Conservation (phyloP, 2,888 invertebrate genomes). For the Spilarctia lutea region DNA sequence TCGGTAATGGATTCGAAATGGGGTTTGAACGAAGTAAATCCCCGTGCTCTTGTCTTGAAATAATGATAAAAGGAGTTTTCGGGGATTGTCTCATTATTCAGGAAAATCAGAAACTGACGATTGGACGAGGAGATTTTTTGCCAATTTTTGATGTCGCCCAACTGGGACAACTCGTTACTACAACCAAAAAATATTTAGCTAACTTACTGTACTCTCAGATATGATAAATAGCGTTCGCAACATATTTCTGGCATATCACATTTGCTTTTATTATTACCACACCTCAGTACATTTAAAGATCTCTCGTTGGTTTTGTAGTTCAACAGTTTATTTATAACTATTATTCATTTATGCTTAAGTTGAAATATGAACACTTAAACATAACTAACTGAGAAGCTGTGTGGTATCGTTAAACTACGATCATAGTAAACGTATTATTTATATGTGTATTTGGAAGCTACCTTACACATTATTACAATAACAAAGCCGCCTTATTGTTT, state of each 20-base stretch:
- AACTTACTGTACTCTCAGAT: neutral
- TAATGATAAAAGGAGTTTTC: neutral
- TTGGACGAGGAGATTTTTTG: neutral
- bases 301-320: neutral
- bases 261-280: neutral
- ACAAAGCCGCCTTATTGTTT: constrained; percentile 14
- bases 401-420: neutral
- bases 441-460: constrained; percentile 5
- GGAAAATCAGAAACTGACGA: neutral
- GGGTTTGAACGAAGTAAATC: neutral
- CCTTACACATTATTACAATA: constrained; percentile 10
- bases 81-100: neutral
- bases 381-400: neutral
- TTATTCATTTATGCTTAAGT: neutral
- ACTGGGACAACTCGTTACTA: neutral
- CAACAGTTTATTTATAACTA: neutral
- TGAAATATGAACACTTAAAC: neutral
- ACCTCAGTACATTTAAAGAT: neutral
- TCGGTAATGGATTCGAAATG: neutral
- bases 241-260: neutral
- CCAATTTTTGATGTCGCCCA: neutral
- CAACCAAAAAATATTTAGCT: neutral
- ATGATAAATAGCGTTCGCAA: neutral
- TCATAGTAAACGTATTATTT: constrained; percentile 12
- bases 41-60: neutral